phyloP scores from a whole-genome alignment of 2,113 vertebrate species.

The Dipodomys stephensi region DNA sequence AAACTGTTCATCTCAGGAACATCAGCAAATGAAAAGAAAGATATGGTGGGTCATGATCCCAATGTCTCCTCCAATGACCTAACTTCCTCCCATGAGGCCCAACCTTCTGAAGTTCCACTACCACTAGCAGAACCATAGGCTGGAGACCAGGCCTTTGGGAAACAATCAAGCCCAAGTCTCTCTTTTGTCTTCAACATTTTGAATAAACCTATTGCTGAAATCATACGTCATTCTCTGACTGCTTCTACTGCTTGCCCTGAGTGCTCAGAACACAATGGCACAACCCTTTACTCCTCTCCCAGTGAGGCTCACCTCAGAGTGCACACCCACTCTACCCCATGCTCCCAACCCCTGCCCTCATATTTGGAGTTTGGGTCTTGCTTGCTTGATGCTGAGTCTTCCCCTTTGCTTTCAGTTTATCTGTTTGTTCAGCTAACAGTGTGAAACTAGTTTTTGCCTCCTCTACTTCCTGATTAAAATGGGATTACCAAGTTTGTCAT shows the following conservation, averaged over 20 bases:
- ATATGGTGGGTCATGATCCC: too few species aligned
- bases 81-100: background rate
- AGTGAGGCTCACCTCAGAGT: rapidly evolving
- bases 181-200: background rate
- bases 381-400: background rate
- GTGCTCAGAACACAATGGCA: rapidly evolving
- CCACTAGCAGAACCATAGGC: too few species aligned
- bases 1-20: background rate
- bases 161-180: too few species aligned
- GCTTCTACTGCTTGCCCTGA: too few species aligned
- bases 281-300: background rate
- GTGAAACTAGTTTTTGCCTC: background rate
- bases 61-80: background rate
- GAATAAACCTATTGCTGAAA: background rate
- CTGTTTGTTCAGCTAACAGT: background rate
- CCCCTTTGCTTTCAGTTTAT: background rate
- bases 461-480: background rate
- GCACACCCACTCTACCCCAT: rapidly evolving
- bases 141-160: background rate
- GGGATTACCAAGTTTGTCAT: background rate
- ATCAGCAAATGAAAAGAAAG: background rate
- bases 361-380: rapidly evolving
- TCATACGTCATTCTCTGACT: background rate
- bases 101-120: background rate
- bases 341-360: rapidly evolving